These are phyloP conservation scores for Ophraella communa DNA, from an alignment of 2,888 invertebrate genomes.

Conservation along the genomic window DNA sequence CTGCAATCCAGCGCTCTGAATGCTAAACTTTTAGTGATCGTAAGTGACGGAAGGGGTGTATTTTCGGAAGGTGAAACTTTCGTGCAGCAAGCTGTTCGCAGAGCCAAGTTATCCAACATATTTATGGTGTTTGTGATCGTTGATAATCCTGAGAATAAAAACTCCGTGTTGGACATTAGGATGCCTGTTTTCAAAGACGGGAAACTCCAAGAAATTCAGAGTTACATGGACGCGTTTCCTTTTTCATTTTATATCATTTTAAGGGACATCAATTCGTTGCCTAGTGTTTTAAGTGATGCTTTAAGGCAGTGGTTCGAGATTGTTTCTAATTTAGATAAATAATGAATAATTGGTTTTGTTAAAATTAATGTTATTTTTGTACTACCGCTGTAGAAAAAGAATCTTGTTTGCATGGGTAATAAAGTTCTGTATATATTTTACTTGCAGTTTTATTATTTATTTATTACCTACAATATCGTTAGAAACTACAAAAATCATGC, in stretches of 20 bases:
- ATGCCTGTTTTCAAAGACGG: constrained; percentile 74
- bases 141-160: constrained; percentile 91
- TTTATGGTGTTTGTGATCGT: constrained; percentile 96
- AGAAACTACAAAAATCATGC: too few relatives aligned
- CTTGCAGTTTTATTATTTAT: too few relatives aligned
- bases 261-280: constrained; percentile 85
- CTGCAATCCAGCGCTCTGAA: constrained; percentile 64
- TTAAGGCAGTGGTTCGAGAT: constrained; percentile 99
- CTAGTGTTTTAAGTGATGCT: constrained; percentile 92
- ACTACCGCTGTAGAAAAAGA: too few relatives aligned
- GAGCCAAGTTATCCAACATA: constrained; percentile 81
- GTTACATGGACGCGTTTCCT: constrained; percentile 95
- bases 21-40: constrained; percentile 86
- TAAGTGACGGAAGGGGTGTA: constrained; percentile 95
- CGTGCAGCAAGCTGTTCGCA: constrained; percentile 79
- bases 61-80: constrained; percentile 84
- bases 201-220: constrained; percentile 69
- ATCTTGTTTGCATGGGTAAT: neutral
- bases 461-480: too few relatives aligned
- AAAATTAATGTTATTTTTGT: too few relatives aligned
- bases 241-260: constrained; percentile 98
- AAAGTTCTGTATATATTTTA: too few relatives aligned
- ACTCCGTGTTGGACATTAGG: constrained; percentile 89
- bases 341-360: too few relatives aligned
- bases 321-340: constrained; percentile 68